Base-by-base conservation (phyloP, 2,888 invertebrate genomes). In the Parapristionchus giblindavisi region DNA sequence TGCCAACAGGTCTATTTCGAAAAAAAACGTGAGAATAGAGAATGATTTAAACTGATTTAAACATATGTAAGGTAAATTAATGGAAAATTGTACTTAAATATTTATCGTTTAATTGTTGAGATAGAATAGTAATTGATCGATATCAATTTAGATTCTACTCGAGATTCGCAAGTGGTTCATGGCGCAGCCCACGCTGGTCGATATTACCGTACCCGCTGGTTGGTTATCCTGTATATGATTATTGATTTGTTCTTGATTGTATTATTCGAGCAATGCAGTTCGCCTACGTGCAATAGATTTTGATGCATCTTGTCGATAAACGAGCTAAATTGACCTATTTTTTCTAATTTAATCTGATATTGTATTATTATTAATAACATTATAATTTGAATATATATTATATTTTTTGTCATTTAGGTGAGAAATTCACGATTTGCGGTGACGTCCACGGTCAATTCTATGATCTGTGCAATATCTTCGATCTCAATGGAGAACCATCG, bases 361-460 rank as follows among this genome's bases (percentile, higher is more conserved):
- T n/a, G 43, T 43, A 43, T 36, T 38, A 38, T 61, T 34, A 32
- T 58, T 58, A 29, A 58, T 29, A 21, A 17, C 21, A 58, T 24
- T 34, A 58, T 3, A 32, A 32, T 58, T 32, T 63, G 24, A 63
- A 24, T 63, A 40, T n/a, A n/a, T n/a, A n/a, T n/a, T n/a, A n/a
- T n/a, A n/a, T n/a, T n/a, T n/a, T n/a, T n/a, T n/a, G n/a, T n/a
- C n/a, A n/a, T n/a, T n/a, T 29, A 58, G 61, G 63, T 56, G 91
- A 92, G 77, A 96, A 97, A 90, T 98, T 99, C 89, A 99, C 98
- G 56, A 94, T 99, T 70, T 99, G 98, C 89, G 98, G 98, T 17
- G 98, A 99, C 89, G 94, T 99, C 82, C 99, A 99, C 89, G 99
- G 99, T 74, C 99, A 99, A 90, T 99, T 92, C 91, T 99, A 95